Conservation (phyloP, 2,888 invertebrate species). For the Ochlodes sylvanus region DNA sequence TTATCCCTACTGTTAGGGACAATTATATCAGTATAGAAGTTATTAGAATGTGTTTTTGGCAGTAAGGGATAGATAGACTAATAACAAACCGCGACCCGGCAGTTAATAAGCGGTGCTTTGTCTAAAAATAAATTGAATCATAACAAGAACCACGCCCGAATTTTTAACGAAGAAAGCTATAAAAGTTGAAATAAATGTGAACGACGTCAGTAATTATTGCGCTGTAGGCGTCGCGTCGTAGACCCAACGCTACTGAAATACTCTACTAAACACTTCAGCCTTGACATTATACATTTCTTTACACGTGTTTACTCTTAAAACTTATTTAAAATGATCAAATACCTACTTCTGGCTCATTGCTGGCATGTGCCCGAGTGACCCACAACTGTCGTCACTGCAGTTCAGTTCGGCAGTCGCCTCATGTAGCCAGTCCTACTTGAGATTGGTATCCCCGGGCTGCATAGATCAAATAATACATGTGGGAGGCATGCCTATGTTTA, state of each 20-base stretch:
- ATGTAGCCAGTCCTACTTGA: slow-evolving; percentile 19
- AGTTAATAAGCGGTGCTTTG: slow-evolving; percentile 7
- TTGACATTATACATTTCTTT: neutral
- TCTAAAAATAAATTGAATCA: slow-evolving; percentile 6
- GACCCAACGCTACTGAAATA: neutral
- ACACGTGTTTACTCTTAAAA: slow-evolving; percentile 8
- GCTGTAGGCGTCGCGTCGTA: neutral
- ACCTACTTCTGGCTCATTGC: slow-evolving; percentile 7
- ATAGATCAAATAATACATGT: slow-evolving; percentile 10
- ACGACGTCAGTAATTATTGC: neutral
- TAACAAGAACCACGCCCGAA: slow-evolving; percentile 1
- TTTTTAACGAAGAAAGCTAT: neutral
- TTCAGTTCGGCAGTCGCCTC: slow-evolving; percentile 2
- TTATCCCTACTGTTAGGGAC: no score
- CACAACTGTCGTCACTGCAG: neutral
- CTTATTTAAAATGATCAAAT: slow-evolving; percentile 14
- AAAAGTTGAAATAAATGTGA: slow-evolving; percentile 1
- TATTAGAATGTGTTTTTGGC: neutral
- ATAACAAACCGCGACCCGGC: slow-evolving; percentile 25
- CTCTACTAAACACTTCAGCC: neutral
- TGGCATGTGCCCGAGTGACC: slow-evolving; percentile 3
- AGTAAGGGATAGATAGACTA: neutral
- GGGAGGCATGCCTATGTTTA: slow-evolving; percentile 7
- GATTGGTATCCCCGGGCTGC: slow-evolving; percentile 10
- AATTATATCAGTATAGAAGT: no score